Percentiles rank a stretch among this genome's conserved stretches.
These are phyloP conservation scores for Zaprionus kolodkinae DNA, from an alignment of 1,140 invertebrate species.

Conservation along the genomic window DNA sequence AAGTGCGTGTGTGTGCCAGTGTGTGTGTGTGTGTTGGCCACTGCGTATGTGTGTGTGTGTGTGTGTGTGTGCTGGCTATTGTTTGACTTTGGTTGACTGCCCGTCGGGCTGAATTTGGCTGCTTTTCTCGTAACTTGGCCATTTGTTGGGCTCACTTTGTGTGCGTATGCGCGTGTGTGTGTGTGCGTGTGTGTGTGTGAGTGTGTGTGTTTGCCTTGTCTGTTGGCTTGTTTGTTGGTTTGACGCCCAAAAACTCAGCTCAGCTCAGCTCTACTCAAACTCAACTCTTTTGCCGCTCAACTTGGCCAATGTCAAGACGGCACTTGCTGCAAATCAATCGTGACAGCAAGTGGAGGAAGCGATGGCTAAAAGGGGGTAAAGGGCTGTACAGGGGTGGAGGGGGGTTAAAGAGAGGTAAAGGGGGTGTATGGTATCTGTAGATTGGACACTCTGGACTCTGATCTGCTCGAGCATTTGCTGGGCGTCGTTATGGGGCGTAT, in stretches of 20 bases:
- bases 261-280: constrained; percentile 40
- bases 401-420: neutral
- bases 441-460: neutral
- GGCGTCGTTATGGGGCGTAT: constrained; percentile 23
- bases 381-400: neutral
- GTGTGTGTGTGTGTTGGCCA: constrained; percentile 13
- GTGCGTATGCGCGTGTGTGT: neutral
- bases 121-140: constrained; percentile 37
- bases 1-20: constrained; percentile 2
- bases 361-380: neutral
- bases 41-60: constrained; percentile 11
- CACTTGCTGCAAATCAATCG: constrained; percentile 42
- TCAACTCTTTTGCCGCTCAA: constrained; percentile 47
- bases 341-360: constrained; percentile 1
- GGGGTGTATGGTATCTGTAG: neutral
- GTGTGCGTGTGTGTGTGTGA: neutral
- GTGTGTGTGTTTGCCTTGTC: constrained; percentile 39
- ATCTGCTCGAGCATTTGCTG: too few relatives aligned
- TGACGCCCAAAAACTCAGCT: constrained; percentile 20
- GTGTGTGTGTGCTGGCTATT: constrained; percentile 20
- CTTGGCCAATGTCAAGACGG: constrained; percentile 51
- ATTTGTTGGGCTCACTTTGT: constrained; percentile 32
- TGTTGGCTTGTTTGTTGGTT: constrained; percentile 48
- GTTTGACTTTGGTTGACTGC: constrained; percentile 47
- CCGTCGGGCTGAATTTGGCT: constrained; percentile 35